These are phyloP conservation scores for Rhadinocentrus ornatus DNA, from an alignment of 2,797 vertebrate species.

Conservation along the genomic window DNA sequence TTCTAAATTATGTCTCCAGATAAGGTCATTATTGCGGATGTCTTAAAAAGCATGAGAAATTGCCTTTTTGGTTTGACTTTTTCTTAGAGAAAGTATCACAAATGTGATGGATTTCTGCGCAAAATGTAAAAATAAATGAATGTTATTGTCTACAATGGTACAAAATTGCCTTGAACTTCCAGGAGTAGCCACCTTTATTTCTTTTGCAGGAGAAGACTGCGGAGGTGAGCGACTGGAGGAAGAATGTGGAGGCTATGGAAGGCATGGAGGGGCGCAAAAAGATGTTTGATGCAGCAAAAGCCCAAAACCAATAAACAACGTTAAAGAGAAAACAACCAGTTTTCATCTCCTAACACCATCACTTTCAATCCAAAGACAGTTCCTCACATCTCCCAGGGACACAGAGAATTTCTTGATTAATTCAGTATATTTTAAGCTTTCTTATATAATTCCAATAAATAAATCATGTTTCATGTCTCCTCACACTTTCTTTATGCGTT, in stretches of 20 bases:
- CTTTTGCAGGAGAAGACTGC: conserved; percentile 89
- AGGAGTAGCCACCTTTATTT: neutral
- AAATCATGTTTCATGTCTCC: neutral
- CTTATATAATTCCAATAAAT: conserved; percentile 49
- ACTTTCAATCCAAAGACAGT: neutral
- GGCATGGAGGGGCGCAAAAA: conserved; percentile 99
- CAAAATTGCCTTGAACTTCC: no score
- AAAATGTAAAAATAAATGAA: no score
- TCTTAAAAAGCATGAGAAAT: neutral
- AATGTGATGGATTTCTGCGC: no score
- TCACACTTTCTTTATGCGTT: neutral
- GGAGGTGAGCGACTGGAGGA: conserved; percentile 97
- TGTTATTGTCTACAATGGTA: no score
- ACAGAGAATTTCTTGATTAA: neutral
- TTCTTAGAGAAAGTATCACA: no score
- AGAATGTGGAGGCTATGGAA: conserved; percentile 98
- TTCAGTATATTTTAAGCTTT: neutral
- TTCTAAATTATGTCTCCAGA: neutral
- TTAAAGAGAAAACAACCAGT: neutral
- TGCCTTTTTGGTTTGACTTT: no score
- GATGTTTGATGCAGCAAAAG: conserved; percentile 93
- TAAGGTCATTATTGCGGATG: neutral
- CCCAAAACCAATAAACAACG: conserved; percentile 84
- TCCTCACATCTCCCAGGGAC: neutral
- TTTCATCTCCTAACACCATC: neutral